Base-by-base conservation (phyloP, 2,797 vertebrate species). In the Fistularia tabacaria region DNA sequence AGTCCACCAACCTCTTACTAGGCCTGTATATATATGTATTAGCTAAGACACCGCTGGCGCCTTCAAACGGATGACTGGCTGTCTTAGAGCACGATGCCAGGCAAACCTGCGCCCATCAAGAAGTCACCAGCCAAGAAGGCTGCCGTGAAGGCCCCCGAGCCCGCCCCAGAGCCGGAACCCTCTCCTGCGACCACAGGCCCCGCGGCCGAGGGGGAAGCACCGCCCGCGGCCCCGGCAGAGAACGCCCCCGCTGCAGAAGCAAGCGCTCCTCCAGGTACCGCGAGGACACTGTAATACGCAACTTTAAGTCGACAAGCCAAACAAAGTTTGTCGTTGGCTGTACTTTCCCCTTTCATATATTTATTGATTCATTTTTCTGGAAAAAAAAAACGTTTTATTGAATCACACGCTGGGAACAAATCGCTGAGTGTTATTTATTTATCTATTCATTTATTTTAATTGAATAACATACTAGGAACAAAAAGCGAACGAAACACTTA, bases 101-200 rank as follows among this genome's bases (percentile, higher is more conserved):
- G 86, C 40, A 93, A 93, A 81, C 80, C 89, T 54, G 79, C 89
- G 1, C 84, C 91, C 54, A 88, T 91, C 70, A 91, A 91, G 73
- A 92, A 92, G 69, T 77, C 89, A 42, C 71, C 85, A 6, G 82
- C 80, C 46, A 81, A 89, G 1, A 87, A 87, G 71, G 81, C 74
- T 1, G 80, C 46, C 0, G 80, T 69, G 25, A 85, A 84, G 51
- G 62, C 71, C 8, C 60, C 76, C 36, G 87, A 80, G 63, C 56
- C 51, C 49, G 6, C 52, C 3, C 72, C 71, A 0, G 67, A 82
- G 1, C 79, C 46, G 0, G 42, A 60, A 6, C 1, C 57, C 14
- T 36, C 0, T 0, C 38, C 41, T 7, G 85, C 81, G 15, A 48
- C 0, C 0, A 1, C 70, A 57, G 60, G 81, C 9, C 66, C 72